Conservation (phyloP, 2,797 vertebrate species). For the Scarus forsteni region DNA sequence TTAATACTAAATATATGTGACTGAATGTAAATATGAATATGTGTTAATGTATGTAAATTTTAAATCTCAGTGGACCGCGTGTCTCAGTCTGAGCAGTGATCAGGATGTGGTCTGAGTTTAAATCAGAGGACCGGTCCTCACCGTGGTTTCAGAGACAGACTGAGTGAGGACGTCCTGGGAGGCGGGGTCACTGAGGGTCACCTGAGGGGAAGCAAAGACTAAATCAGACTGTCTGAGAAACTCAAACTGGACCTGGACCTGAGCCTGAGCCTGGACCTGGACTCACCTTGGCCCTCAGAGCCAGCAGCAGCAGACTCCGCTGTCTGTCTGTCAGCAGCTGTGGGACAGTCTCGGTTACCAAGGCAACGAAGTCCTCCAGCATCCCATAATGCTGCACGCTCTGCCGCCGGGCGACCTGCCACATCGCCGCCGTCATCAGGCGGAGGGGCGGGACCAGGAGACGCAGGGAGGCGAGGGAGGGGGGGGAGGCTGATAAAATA, state of each 20-base stretch:
- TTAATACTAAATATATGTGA: too few species aligned
- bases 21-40: too few species aligned
- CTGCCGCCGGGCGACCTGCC: constrained; percentile 54
- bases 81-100: too few species aligned
- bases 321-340: constrained; percentile 70
- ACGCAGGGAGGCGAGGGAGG: constrained; percentile 61
- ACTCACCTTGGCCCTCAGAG: constrained; percentile 69
- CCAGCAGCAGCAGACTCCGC: constrained; percentile 70
- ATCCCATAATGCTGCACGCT: constrained; percentile 67
- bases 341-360: constrained; percentile 65
- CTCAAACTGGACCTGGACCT: not conserved
- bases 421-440: constrained; percentile 67
- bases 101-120: too few species aligned
- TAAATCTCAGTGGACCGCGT: too few species aligned
- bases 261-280: not conserved
- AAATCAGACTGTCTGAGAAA: too few species aligned
- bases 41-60: too few species aligned
- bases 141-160: constrained; percentile 20
- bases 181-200: constrained; percentile 36
- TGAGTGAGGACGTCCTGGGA: not conserved
- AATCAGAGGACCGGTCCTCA: not conserved
- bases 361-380: constrained; percentile 72
- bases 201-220: constrained; percentile 38
- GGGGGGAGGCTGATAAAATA: constrained; percentile 22
- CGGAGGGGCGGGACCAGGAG: constrained; percentile 76